phyloP scores from a whole-genome alignment of 2,113 vertebrate species.

The Rhagologus leucostigma region DNA sequence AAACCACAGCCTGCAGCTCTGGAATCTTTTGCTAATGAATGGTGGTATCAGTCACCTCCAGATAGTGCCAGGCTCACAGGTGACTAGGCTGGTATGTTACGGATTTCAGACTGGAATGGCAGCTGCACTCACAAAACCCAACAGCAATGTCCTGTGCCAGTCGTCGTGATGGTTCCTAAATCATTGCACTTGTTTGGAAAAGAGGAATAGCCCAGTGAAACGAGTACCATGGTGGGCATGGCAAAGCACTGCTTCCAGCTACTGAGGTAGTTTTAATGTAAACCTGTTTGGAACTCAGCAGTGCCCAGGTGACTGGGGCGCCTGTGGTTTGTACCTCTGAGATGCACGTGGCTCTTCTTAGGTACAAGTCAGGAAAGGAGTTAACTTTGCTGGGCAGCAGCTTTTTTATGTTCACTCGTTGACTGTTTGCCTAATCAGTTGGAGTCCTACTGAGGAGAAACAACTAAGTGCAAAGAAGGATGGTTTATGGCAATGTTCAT shows the following conservation, averaged over 20 bases:
- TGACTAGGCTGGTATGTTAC: background rate
- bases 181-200: background rate
- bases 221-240: rapidly evolving
- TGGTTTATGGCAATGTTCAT: background rate
- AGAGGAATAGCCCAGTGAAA: background rate
- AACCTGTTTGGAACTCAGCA: background rate
- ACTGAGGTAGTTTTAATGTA: background rate
- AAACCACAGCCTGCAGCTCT: background rate
- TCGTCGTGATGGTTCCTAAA: background rate
- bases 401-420: background rate
- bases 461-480: background rate
- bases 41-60: background rate
- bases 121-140: background rate
- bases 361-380: background rate
- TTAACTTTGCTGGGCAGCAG: background rate
- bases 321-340: background rate
- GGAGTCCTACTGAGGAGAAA: background rate
- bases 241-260: background rate
- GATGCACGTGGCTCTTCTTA: background rate
- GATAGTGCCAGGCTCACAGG: background rate
- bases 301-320: rapidly evolving
- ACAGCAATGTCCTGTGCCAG: too few relatives aligned
- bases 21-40: background rate
- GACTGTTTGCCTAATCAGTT: background rate
- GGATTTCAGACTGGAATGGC: background rate